These are phyloP conservation scores for Heteromyza rotundicornis DNA, from an alignment of 2,888 invertebrate genomes.

Conservation along the genomic window DNA sequence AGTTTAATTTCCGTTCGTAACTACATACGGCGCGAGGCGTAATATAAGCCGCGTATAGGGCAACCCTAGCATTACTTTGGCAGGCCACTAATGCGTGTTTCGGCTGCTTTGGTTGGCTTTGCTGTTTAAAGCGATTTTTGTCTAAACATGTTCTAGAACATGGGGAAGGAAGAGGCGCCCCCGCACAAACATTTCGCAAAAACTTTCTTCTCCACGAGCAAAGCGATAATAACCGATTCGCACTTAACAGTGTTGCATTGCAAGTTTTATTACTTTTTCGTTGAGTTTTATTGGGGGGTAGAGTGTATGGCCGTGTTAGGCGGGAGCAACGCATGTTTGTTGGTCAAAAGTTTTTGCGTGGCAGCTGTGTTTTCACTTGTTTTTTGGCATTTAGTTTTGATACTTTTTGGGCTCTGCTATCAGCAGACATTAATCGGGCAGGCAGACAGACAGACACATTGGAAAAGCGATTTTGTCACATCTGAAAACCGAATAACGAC, in stretches of 20 bases:
- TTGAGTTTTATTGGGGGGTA: neutral
- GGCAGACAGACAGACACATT: neutral
- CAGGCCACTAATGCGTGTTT: no score
- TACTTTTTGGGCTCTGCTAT: neutral
- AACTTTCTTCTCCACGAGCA: neutral
- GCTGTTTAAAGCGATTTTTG: no score
- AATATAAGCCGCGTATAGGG: neutral
- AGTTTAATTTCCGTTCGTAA: constrained; percentile 37
- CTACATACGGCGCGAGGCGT: no score
- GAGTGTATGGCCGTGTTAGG: neutral
- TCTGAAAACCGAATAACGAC: neutral
- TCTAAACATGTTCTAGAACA: no score
- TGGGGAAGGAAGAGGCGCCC: neutral
- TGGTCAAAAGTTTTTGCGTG: neutral
- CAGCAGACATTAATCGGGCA: neutral
- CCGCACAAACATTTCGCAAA: neutral
- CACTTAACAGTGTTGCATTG: neutral
- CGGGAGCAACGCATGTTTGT: neutral
- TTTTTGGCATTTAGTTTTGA: constrained; percentile 2
- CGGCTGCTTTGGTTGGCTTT: no score
- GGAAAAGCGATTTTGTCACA: neutral
- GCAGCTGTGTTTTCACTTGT: no score
- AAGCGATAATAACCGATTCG: constrained; percentile 4
- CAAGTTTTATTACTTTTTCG: neutral
- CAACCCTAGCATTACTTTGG: neutral